These are phyloP conservation scores for Cerastis rubricosa DNA, from an alignment of 2,888 invertebrate species.

Conservation along the genomic window DNA sequence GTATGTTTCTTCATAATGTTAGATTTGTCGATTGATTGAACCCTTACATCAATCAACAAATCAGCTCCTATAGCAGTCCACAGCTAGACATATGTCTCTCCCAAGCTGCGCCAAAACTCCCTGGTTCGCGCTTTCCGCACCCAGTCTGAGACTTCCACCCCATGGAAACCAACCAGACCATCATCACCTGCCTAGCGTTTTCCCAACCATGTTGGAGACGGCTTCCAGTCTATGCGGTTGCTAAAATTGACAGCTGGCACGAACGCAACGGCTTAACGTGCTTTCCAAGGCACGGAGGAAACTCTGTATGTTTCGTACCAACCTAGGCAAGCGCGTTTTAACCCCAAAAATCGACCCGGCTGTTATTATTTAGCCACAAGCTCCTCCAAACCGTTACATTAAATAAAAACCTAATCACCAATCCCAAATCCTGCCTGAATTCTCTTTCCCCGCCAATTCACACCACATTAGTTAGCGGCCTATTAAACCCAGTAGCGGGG, in stretches of 20 bases:
- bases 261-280: not conserved
- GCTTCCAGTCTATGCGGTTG: not conserved
- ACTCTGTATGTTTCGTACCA: not conserved
- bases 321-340: not conserved
- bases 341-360: not conserved
- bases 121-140: too few relatives aligned
- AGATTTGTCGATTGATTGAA: too few relatives aligned
- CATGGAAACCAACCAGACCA: not conserved
- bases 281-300: too few relatives aligned
- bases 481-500: slow-evolving; percentile 84
- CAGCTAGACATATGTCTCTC: too few relatives aligned
- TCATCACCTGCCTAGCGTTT: not conserved
- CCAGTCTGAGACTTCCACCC: too few relatives aligned
- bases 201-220: not conserved
- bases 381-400: not conserved
- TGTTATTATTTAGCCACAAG: not conserved
- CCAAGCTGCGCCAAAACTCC: too few relatives aligned
- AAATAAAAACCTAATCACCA: slow-evolving; percentile 47
- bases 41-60: too few relatives aligned
- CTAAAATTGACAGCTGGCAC: not conserved
- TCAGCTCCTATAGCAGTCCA: too few relatives aligned
- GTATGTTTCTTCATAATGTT: not conserved
- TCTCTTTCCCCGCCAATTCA: slow-evolving; percentile 72
- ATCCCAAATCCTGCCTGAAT: slow-evolving; percentile 55
- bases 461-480: slow-evolving; percentile 83